These are phyloP conservation scores for Drosophila tsacasi DNA, from an alignment of 1,140 invertebrate species.

Conservation along the genomic window DNA sequence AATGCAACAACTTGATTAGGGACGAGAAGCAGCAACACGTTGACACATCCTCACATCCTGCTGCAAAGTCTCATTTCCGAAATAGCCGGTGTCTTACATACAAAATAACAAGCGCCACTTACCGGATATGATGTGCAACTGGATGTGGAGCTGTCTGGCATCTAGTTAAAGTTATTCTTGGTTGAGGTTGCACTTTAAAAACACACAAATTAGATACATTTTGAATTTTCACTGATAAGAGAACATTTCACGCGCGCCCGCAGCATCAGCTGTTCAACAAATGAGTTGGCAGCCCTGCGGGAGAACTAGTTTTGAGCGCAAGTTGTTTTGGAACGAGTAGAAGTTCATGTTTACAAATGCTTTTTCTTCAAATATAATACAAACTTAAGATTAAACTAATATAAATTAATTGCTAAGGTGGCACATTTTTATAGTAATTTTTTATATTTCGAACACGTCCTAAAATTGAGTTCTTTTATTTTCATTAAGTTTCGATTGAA, in stretches of 20 bases:
- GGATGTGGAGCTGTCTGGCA: background rate
- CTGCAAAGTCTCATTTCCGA: conserved; percentile 58
- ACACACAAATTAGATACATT: background rate
- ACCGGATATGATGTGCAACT: conserved; percentile 24
- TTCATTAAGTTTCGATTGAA: background rate
- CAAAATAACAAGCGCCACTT: conserved; percentile 42
- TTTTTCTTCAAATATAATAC: background rate
- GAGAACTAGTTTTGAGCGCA: background rate
- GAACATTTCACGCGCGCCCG: conserved; percentile 6
- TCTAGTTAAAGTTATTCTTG: background rate
- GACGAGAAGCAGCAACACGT: conserved; percentile 51
- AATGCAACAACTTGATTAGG: conserved; percentile 57
- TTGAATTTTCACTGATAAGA: conserved; percentile 18
- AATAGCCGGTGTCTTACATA: conserved; percentile 34
- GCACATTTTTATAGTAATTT: too few relatives aligned
- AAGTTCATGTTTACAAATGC: background rate
- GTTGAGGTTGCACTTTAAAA: background rate
- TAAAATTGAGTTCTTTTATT: too few relatives aligned
- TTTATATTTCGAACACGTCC: too few relatives aligned
- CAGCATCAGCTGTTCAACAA: conserved; percentile 7
- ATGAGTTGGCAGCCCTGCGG: conserved; percentile 45
- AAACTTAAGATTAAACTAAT: background rate
- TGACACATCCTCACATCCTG: conserved; percentile 51
- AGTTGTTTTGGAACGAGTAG: background rate
- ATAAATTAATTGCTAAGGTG: too few relatives aligned